Evolutionary conservation across 1,140 invertebrate genomes (phyloP).

Genomic region (Neotoxoptera formosana): DNA sequence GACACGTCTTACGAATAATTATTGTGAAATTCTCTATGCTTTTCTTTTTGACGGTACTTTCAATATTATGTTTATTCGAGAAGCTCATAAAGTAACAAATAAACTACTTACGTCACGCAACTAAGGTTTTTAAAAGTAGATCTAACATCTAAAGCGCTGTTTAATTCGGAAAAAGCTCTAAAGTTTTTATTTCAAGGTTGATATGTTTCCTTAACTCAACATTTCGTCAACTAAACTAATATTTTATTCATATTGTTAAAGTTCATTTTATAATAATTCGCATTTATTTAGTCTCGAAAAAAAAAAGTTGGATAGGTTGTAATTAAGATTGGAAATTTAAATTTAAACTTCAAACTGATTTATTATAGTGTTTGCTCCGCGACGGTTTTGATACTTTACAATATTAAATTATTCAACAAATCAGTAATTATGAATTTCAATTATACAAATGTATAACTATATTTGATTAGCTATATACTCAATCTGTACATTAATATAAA

Average conservation of each 20-base stretch:
- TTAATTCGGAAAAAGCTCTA: neutral
- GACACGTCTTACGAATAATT: neutral
- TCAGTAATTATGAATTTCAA: neutral
- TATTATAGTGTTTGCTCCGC: neutral
- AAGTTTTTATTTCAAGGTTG: conserved; percentile 3
- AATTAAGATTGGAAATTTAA: neutral
- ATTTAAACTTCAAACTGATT: neutral
- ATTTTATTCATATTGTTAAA: neutral
- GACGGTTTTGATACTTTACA: neutral
- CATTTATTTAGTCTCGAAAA: neutral
- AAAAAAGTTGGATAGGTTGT: neutral
- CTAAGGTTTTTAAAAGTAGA: neutral
- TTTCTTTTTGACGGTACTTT: neutral
- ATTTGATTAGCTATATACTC: neutral
- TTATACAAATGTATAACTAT: neutral
- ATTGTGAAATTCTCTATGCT: neutral
- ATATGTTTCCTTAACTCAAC: neutral
- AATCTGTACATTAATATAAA: neutral
- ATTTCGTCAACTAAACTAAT: neutral
- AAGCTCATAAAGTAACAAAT: neutral
- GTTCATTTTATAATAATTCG: neutral
- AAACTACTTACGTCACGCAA: neutral
- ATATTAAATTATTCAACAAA: neutral
- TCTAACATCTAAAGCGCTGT: neutral
- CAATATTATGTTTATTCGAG: neutral